Conservation (phyloP, 2,797 vertebrate species). For the Acrossocheilus fasciatus region DNA sequence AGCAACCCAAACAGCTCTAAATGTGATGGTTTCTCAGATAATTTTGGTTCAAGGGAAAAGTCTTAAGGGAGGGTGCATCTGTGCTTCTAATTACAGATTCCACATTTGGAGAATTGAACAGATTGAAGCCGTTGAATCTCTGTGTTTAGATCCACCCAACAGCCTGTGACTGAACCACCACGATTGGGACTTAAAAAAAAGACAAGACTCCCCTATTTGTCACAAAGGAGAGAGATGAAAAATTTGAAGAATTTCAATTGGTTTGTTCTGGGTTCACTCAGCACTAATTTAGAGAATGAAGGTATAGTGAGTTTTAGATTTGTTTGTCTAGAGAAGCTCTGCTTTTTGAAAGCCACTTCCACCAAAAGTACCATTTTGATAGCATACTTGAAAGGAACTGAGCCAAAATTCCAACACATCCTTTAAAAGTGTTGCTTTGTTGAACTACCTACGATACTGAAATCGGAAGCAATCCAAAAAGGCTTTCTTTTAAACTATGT, state of each 20-base stretch:
- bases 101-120: conserved; percentile 22
- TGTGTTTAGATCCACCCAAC: conserved; percentile 24
- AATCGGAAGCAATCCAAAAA: not conserved
- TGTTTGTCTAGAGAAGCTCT: not conserved
- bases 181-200: not conserved
- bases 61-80: conserved; percentile 17
- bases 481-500: not conserved
- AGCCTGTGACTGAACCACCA: not conserved
- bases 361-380: not conserved
- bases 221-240: conserved; percentile 16
- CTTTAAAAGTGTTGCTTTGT: not conserved
- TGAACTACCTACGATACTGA: not conserved
- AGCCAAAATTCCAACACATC: not conserved
- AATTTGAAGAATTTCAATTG: conserved; percentile 30
- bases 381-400: not conserved
- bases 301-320: conserved; percentile 5
- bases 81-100: conserved; percentile 34
- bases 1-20: not conserved
- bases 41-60: conserved; percentile 1
- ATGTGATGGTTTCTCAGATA: conserved; percentile 2
- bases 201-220: not conserved
- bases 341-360: not conserved
- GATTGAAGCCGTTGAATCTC: conserved; percentile 9
- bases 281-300: conserved; percentile 12
- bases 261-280: not conserved